Conservation (phyloP, 2,113 vertebrate species). For the Aleadryas rufinucha region DNA sequence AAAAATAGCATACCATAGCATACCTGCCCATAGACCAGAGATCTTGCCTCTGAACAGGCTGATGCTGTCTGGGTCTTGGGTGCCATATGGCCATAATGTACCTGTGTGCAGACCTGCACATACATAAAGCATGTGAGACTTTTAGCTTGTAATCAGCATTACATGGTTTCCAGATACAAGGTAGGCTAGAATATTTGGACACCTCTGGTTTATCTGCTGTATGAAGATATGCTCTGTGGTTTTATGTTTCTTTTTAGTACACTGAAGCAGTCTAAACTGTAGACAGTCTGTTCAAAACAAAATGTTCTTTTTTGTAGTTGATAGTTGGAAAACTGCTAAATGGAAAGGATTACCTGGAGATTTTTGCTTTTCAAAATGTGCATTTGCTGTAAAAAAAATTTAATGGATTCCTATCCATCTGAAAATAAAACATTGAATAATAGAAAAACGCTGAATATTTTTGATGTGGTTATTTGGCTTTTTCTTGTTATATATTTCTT, state of each 20-base stretch:
- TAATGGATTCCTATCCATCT: not conserved
- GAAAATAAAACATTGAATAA: not conserved
- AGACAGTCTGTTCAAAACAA: not conserved
- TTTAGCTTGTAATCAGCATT: not conserved
- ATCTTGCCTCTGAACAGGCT: not conserved
- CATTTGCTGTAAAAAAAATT: not conserved
- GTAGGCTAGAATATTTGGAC: not conserved
- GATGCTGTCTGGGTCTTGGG: not conserved
- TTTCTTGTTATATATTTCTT: not conserved
- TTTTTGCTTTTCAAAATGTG: not conserved
- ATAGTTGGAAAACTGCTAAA: not conserved
- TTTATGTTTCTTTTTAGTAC: not conserved
- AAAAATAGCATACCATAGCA: too few relatives aligned
- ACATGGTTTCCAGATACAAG: not conserved
- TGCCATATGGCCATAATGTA: not conserved
- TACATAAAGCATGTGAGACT: not conserved
- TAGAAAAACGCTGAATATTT: not conserved
- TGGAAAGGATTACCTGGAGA: not conserved
- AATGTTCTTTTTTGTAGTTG: not conserved
- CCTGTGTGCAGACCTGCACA: not conserved
- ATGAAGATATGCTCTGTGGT: not conserved
- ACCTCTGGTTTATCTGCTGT: not conserved
- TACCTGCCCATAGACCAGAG: not conserved
- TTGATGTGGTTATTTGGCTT: not conserved
- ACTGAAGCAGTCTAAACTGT: not conserved